These are phyloP conservation scores for Indri indri DNA, from an alignment of 2,113 vertebrate genomes.

Conservation along the genomic window DNA sequence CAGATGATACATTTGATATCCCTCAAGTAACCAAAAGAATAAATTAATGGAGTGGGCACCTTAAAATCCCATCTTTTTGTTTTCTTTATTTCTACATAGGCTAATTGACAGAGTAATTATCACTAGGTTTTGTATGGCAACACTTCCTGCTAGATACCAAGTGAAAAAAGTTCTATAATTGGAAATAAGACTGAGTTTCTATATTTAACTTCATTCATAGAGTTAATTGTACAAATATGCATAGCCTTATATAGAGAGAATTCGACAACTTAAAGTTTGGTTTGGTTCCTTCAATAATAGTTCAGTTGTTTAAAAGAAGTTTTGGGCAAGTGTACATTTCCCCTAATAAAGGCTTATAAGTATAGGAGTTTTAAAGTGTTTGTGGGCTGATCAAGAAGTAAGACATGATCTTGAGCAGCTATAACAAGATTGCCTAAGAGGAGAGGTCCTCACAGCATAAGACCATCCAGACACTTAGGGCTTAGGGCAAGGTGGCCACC, in stretches of 20 bases:
- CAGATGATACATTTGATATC: background rate
- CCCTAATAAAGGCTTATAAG: background rate
- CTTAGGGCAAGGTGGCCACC: too few relatives aligned
- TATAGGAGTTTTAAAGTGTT: background rate
- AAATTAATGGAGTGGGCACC: background rate
- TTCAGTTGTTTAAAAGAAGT: background rate
- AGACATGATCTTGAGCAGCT: background rate
- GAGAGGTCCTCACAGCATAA: too few relatives aligned
- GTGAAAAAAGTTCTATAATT: background rate
- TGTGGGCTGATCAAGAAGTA: background rate
- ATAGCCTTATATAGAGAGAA: background rate
- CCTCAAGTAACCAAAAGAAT: background rate
- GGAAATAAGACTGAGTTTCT: background rate
- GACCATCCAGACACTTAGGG: too few relatives aligned
- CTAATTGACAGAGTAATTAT: background rate
- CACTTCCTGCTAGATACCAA: background rate
- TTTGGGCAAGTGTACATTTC: background rate
- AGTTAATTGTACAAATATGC: background rate
- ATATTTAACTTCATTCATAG: background rate
- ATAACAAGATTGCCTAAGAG: too few relatives aligned
- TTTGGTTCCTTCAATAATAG: background rate
- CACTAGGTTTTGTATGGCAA: background rate
- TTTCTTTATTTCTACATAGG: background rate
- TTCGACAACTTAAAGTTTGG: background rate
- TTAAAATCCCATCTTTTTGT: background rate